Percentiles rank a stretch among this genome's conserved stretches.
Conservation (phyloP, 1,140 invertebrate genomes). For the Drosophila nikananu region DNA sequence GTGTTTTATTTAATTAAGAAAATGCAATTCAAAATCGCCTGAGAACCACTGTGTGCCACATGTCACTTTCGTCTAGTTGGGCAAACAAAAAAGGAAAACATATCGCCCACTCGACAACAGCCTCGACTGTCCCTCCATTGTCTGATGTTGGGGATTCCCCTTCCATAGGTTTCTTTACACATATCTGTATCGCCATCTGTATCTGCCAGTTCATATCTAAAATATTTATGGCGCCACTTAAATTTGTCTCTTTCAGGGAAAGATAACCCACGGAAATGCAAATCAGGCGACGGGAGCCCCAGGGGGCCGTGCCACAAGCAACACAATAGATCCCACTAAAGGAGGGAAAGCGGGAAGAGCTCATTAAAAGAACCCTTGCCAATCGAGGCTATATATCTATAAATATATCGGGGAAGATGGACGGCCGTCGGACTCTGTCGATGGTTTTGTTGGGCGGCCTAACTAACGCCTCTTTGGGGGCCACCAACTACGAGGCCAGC, state of each 20-base stretch:
- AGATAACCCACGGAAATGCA: conserved; percentile 39
- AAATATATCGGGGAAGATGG: conserved; percentile 37
- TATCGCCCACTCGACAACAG: not conserved
- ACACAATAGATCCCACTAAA: conserved; percentile 12
- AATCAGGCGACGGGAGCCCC: conserved; percentile 35
- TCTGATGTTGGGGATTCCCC: not conserved
- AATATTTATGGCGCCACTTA: conserved; percentile 51
- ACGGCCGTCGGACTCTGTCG: conserved; percentile 75
- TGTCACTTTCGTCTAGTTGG: conserved; percentile 6
- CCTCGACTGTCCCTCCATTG: conserved; percentile 30
- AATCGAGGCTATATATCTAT: not conserved
- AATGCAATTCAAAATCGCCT: not conserved
- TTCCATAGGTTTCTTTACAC: not conserved
- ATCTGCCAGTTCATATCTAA: conserved; percentile 38
- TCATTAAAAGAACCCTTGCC: conserved; percentile 18
- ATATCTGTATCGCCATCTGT: conserved; percentile 17
- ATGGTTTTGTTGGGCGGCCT: conserved; percentile 28
- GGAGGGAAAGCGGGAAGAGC: not conserved
- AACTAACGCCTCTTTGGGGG: conserved; percentile 33
- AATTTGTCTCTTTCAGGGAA: conserved; percentile 50
- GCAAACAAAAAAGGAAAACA: conserved; percentile 9
- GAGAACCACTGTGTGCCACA: conserved; percentile 5
- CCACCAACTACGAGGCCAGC: conserved; percentile 5
- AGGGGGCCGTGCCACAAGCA: conserved; percentile 11
- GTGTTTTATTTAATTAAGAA: too few species aligned